Evolutionary conservation across 2,888 invertebrate genomes (phyloP).

Genomic region (Crepidodera aurea): DNA sequence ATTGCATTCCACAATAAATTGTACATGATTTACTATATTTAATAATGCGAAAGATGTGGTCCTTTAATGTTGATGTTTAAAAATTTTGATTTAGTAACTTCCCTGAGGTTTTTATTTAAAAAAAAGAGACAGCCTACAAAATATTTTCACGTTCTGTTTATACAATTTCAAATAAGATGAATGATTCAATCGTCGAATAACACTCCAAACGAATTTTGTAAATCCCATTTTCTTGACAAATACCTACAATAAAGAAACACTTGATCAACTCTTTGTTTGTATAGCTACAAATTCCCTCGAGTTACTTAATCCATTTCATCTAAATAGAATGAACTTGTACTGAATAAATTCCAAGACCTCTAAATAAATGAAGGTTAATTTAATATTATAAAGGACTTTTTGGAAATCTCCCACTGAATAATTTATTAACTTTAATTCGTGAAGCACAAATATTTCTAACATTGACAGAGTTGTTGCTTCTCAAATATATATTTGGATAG

Average conservation of each 20-base stretch:
- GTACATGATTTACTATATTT: no score
- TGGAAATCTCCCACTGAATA: background rate
- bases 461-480: no score
- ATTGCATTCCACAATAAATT: no score
- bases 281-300: constrained; percentile 20
- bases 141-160: no score
- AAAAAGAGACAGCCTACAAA: no score
- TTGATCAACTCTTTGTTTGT: constrained; percentile 46
- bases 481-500: no score
- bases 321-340: constrained; percentile 25
- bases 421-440: background rate
- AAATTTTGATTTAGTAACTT: no score
- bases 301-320: constrained; percentile 20
- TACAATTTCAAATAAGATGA: no score
- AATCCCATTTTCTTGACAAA: constrained; percentile 51
- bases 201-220: constrained; percentile 32
- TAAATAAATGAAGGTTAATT: constrained; percentile 18
- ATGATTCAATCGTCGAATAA: constrained; percentile 12
- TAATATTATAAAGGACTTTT: background rate
- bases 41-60: no score
- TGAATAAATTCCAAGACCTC: constrained; percentile 12
- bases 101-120: no score
- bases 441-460: background rate
- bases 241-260: constrained; percentile 44
- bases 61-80: no score